These are phyloP conservation scores for Myathropa florea DNA, from an alignment of 2,888 invertebrate genomes.

Conservation along the genomic window DNA sequence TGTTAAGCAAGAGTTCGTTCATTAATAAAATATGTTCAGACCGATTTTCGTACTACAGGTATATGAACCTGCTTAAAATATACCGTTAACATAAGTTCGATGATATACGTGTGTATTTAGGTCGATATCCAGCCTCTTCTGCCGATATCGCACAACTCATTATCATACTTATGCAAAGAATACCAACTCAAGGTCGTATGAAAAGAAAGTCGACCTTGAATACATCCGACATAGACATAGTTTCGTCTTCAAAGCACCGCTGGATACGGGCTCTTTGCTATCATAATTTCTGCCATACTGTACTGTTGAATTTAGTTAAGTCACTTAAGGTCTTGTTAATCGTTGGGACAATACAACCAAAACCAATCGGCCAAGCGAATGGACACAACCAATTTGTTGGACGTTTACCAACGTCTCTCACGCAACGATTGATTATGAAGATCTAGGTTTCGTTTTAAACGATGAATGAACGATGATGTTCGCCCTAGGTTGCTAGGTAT, in stretches of 20 bases:
- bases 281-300: constrained; percentile 17
- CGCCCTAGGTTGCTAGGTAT: constrained; percentile 8
- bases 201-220: constrained; percentile 70
- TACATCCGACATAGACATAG: constrained; percentile 3
- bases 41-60: constrained; percentile 12
- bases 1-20: constrained; percentile 27
- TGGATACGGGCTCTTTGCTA: constrained; percentile 11
- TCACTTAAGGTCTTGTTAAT: constrained; percentile 24
- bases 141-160: constrained; percentile 41
- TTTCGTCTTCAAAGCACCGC: constrained; percentile 1
- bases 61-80: constrained; percentile 48
- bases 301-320: not conserved
- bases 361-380: not conserved
- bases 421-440: constrained; percentile 26
- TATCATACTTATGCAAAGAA: constrained; percentile 63
- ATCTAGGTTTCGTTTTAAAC: constrained; percentile 3
- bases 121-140: constrained; percentile 42
- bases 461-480: constrained; percentile 23
- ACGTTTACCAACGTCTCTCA: constrained; percentile 21
- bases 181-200: constrained; percentile 56
- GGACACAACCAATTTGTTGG: constrained; percentile 23
- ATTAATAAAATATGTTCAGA: constrained; percentile 15
- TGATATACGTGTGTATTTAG: constrained; percentile 8
- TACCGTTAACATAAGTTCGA: constrained; percentile 25
- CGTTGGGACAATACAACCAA: constrained; percentile 22